Evolutionary conservation across 2,888 invertebrate species (phyloP).

Genomic region (Tyria jacobaeae): DNA sequence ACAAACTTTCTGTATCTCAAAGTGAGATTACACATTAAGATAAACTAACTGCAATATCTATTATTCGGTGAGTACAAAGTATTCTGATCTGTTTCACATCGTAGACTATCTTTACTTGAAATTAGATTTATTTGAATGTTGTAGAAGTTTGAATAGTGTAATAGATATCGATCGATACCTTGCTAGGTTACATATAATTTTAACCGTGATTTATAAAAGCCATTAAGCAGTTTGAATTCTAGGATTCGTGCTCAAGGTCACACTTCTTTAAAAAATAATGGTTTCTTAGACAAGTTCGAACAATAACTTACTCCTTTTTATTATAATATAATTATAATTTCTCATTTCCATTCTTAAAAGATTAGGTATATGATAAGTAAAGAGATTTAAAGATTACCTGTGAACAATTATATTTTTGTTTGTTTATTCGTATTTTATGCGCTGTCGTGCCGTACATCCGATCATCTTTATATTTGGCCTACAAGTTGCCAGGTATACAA

Average conservation of each 20-base stretch:
- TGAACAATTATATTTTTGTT: too few relatives aligned
- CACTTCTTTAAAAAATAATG: not conserved
- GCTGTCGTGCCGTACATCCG: too few relatives aligned
- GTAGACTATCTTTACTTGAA: not conserved
- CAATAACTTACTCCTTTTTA: too few relatives aligned
- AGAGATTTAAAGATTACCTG: too few relatives aligned
- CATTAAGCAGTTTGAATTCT: not conserved
- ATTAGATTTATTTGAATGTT: not conserved
- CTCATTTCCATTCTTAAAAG: too few relatives aligned
- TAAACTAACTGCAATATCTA: not conserved
- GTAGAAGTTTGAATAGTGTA: not conserved
- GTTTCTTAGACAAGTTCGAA: too few relatives aligned
- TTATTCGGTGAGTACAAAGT: not conserved
- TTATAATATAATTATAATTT: too few relatives aligned
- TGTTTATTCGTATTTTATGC: too few relatives aligned
- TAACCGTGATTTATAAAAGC: not conserved
- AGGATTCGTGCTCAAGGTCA: not conserved
- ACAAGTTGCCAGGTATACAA: too few relatives aligned
- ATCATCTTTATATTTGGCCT: too few relatives aligned
- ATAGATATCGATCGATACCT: not conserved
- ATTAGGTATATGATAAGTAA: too few relatives aligned
- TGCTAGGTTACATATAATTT: not conserved
- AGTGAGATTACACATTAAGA: not conserved
- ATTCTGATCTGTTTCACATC: not conserved
- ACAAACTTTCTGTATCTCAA: conserved; percentile 1